Percentiles rank a stretch among this genome's conserved stretches.
Evolutionary conservation across 2,113 vertebrate species (phyloP).

Genomic region (Ivindomyrus marchei): DNA sequence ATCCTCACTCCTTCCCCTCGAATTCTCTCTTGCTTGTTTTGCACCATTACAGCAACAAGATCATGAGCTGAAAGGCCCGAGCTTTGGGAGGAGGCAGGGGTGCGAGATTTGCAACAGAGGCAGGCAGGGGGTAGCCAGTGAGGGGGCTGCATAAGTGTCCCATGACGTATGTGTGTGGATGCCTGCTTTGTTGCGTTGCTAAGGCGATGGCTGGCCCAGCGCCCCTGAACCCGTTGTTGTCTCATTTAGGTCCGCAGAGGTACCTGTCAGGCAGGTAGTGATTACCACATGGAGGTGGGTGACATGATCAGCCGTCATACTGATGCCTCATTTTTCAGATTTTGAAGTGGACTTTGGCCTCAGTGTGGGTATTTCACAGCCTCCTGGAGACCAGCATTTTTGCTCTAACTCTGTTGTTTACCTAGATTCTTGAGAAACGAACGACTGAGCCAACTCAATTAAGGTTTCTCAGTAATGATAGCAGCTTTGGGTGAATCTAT

Average conservation of each 20-base stretch:
- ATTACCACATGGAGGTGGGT: not conserved
- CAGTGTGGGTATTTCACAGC: not conserved
- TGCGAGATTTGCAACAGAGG: conserved; percentile 36
- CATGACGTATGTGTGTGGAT: conserved; percentile 31
- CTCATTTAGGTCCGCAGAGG: not conserved
- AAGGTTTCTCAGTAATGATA: not conserved
- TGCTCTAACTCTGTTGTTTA: not conserved
- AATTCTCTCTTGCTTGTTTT: conserved; percentile 37
- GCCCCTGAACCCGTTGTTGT: not conserved
- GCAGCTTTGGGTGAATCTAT: not conserved
- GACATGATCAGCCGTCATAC: not conserved
- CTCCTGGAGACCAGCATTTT: not conserved
- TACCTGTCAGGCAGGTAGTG: not conserved
- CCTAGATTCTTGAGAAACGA: not conserved
- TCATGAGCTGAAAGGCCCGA: conserved; percentile 24
- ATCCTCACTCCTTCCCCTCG: not conserved
- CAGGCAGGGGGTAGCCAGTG: conserved; percentile 18
- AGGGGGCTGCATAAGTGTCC: conserved; percentile 32
- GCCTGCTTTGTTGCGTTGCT: conserved; percentile 32
- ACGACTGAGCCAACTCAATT: not conserved
- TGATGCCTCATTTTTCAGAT: not conserved
- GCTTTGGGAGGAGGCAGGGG: conserved; percentile 16
- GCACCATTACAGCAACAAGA: conserved; percentile 38
- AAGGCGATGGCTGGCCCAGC: conserved; percentile 22
- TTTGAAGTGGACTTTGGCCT: not conserved